Evolutionary conservation across 2,797 vertebrate genomes (phyloP), one percentile per base, ranked within the genome.

Genomic region (Miichthys miiuy): DNA sequence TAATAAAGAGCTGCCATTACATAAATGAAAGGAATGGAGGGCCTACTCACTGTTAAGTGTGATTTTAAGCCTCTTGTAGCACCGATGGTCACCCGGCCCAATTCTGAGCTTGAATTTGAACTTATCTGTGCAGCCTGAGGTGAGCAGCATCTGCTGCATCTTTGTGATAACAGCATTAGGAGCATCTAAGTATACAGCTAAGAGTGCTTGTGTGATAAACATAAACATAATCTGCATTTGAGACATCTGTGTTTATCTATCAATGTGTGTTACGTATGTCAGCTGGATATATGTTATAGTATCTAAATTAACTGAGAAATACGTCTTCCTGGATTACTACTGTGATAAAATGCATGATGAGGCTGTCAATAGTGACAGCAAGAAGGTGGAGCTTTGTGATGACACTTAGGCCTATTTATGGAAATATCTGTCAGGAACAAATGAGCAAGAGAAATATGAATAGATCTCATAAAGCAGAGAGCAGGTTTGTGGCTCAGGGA

Each of bases 21-120:
- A 47, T 68, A 65, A 66, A 68, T 72, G 66, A 52, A n/a, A 68
- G 47, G 58, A 75, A 81, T 63, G n/a, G 51, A 70, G 55, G 61
- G 54, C 62, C 25, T 34, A 17, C 65, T 82, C 23, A 48, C 67
- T 57, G 11, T 68, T 25, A 72, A 46, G 66, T 71, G 41, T 68
- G 23, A 82, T 72, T 89, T 44, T 44, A 14, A 73, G 50, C 10
- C 48, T 76, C 57, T 70, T 83, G 21, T 47, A 30, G 25, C 50
- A 65, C 68, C 12, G 18, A 42, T 57, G 60, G 64, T 67, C 63
- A 67, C 60, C 18, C 18, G 61, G 66, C 30, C n/a, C 42, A 50
- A 72, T 27, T 42, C 16, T 50, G 67, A 25, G 10, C 62, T 55
- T 78, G 21, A 64, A 65, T 71, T 16, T 78, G 41, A 77, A 60